phyloP scores from a whole-genome alignment of 1,140 invertebrate species.

The Drosophila oshimai region DNA sequence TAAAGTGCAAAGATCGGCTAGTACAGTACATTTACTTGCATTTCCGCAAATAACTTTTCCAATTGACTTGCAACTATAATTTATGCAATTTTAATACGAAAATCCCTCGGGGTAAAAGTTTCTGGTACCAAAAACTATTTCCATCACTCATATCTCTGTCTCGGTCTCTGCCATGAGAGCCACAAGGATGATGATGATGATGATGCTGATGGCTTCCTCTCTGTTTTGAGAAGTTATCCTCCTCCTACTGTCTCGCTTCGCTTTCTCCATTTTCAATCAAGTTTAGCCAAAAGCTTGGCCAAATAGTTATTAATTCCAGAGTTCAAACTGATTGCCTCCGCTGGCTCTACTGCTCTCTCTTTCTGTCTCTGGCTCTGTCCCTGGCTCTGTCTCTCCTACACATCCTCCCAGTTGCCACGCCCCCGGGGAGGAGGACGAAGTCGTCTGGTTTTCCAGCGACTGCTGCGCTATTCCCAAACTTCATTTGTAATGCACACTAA shows the following conservation, averaged over 20 bases:
- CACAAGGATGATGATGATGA: not conserved
- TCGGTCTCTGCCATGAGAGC: not conserved
- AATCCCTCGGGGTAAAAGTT: not conserved
- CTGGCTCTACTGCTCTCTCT: not conserved
- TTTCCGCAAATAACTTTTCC: not conserved
- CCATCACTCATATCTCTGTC: not conserved
- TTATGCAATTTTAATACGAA: conserved; percentile 7
- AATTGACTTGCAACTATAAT: conserved; percentile 5
- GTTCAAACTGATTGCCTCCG: conserved; percentile 47
- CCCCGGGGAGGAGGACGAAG: not conserved
- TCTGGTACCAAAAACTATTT: not conserved
- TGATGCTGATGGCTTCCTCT: not conserved
- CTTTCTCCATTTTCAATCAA: conserved; percentile 36
- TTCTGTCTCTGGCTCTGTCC: not conserved
- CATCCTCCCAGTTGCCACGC: not conserved
- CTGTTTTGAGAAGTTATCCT: not conserved
- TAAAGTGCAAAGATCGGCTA: no score
- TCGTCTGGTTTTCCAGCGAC: conserved; percentile 5
- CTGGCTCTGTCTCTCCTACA: not conserved
- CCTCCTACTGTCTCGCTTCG: not conserved
- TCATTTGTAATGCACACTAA: conserved; percentile 81
- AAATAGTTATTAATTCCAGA: conserved; percentile 54
- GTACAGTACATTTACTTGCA: not conserved
- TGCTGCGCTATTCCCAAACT: conserved; percentile 72
- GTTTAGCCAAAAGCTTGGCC: conserved; percentile 43